phyloP scores from a whole-genome alignment of 2,888 invertebrate species.

The Caenorhabditis panamensis region DNA sequence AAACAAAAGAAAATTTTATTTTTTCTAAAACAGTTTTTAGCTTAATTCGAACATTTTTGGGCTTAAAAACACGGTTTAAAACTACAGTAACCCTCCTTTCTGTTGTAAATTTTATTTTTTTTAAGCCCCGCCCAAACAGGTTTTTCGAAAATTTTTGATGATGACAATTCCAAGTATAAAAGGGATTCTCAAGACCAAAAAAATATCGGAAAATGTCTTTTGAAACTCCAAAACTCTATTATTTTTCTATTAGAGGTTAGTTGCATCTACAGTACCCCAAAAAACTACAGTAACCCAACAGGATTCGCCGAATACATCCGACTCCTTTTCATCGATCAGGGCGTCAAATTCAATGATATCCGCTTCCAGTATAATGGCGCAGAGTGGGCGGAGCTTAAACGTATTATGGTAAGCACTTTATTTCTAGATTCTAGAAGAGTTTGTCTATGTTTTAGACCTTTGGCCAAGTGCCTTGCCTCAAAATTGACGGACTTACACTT shows the following conservation, averaged over 20 bases:
- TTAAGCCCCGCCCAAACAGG: too few relatives aligned
- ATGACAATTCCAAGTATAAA: too few relatives aligned
- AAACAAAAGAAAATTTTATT: too few relatives aligned
- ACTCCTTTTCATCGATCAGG: slow-evolving; percentile 40
- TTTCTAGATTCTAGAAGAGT: not conserved
- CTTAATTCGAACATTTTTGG: too few relatives aligned
- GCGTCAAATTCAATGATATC: slow-evolving; percentile 37
- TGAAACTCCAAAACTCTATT: slow-evolving; percentile 35
- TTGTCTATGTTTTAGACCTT: slow-evolving; percentile 13
- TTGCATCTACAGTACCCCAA: not conserved
- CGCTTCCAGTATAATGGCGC: not conserved
- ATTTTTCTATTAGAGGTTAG: slow-evolving; percentile 38
- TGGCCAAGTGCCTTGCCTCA: slow-evolving; percentile 47
- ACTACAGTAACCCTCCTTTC: too few relatives aligned
- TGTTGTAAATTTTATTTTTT: too few relatives aligned
- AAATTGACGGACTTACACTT: slow-evolving; percentile 24
- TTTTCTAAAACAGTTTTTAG: too few relatives aligned
- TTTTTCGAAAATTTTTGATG: too few relatives aligned
- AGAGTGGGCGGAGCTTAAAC: slow-evolving; percentile 46
- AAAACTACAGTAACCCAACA: not conserved
- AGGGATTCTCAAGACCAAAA: too few relatives aligned
- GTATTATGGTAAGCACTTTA: slow-evolving; percentile 13
- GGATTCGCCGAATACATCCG: slow-evolving; percentile 58
- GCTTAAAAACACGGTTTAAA: too few relatives aligned
- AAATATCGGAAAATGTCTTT: too few relatives aligned